These are phyloP conservation scores for Megathymus violae DNA, from an alignment of 1,140 invertebrate genomes.

Conservation along the genomic window DNA sequence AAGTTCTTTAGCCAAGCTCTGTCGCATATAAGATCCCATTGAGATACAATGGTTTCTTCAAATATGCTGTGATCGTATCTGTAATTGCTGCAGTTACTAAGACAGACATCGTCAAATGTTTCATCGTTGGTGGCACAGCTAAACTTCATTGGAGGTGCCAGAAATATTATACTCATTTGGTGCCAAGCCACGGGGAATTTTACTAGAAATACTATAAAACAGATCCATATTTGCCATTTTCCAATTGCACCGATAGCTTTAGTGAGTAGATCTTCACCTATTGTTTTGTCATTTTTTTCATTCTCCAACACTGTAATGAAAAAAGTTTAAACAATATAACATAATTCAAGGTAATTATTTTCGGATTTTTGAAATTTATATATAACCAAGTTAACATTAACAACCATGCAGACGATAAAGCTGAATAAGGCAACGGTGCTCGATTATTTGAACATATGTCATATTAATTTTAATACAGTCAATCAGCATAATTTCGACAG, in stretches of 20 bases:
- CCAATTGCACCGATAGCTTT: constrained; percentile 87
- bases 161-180: constrained; percentile 87
- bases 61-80: constrained; percentile 87
- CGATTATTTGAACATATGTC: too few relatives aligned
- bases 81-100: constrained; percentile 83
- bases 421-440: too few relatives aligned
- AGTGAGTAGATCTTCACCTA: constrained; percentile 63
- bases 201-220: constrained; percentile 86
- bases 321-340: too few relatives aligned
- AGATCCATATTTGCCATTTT: constrained; percentile 88
- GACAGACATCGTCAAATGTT: constrained; percentile 63
- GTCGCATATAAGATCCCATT: constrained; percentile 90
- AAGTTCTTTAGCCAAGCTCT: constrained; percentile 86
- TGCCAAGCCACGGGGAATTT: constrained; percentile 91
- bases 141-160: constrained; percentile 85
- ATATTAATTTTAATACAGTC: too few relatives aligned
- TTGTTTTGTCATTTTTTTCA: constrained; percentile 58
- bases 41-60: constrained; percentile 87
- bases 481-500: too few relatives aligned
- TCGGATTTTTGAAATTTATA: too few relatives aligned
- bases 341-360: too few relatives aligned
- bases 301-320: constrained; percentile 73
- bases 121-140: constrained; percentile 65
- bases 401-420: too few relatives aligned
- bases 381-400: too few relatives aligned